A percentile compares a stretch with the other conserved stretches of the same genome.
phyloP scores from a whole-genome alignment of 2,797 vertebrate species.

The Typhlichthys subterraneus region DNA sequence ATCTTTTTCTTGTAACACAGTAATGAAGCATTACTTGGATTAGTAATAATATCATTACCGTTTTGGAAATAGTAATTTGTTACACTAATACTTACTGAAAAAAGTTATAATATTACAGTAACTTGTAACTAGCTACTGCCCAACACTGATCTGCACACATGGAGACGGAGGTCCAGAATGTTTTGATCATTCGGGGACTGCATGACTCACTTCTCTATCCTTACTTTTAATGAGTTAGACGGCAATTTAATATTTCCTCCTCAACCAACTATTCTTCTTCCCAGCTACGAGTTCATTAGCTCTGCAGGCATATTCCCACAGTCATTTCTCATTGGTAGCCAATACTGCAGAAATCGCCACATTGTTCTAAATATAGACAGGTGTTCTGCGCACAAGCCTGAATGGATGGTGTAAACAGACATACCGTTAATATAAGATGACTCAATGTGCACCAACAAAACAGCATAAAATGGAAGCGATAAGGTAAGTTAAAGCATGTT shows the following conservation, averaged over 20 bases:
- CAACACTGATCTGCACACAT: conserved; percentile 5
- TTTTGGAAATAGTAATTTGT: too few species aligned
- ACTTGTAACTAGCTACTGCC: too few species aligned
- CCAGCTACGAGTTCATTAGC: conserved; percentile 35
- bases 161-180: conserved; percentile 46
- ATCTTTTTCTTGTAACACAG: too few species aligned
- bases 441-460: too few species aligned
- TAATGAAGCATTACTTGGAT: too few species aligned
- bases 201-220: conserved; percentile 61
- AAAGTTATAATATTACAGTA: too few species aligned
- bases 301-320: background rate
- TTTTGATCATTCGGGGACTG: conserved; percentile 59
- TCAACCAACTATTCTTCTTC: conserved; percentile 38
- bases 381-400: background rate
- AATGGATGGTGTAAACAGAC: background rate
- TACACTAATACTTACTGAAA: too few species aligned
- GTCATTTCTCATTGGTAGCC: conserved; percentile 9
- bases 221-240: conserved; percentile 49
- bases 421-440: too few species aligned
- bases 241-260: conserved; percentile 51
- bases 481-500: background rate
- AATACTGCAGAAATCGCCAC: background rate
- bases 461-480: conserved; percentile 1
- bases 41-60: too few species aligned
- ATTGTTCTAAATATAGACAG: background rate